Percentiles rank a stretch among this genome's conserved stretches.
phyloP scores from a whole-genome alignment of 2,797 vertebrate species.

The Lepilemur septentrionalis region DNA sequence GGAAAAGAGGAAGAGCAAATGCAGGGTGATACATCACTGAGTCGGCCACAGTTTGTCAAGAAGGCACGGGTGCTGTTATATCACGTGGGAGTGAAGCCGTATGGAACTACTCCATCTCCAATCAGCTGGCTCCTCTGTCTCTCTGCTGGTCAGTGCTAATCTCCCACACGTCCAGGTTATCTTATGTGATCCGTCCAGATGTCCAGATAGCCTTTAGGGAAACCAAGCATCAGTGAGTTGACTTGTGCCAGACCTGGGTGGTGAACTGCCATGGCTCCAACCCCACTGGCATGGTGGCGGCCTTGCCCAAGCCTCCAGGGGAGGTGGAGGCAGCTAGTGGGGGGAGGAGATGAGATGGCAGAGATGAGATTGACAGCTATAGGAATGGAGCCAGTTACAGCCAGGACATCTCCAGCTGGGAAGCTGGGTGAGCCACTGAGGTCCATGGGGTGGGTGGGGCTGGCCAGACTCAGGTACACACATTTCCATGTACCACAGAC shows the following conservation, averaged over 20 bases:
- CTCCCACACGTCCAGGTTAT: background rate
- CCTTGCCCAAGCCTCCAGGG: background rate
- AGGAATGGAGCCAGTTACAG: background rate
- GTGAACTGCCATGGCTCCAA: background rate
- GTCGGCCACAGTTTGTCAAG: background rate
- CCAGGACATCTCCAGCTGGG: background rate
- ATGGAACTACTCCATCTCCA: too few relatives aligned
- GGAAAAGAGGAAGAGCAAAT: background rate
- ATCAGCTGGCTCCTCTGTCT: too few relatives aligned
- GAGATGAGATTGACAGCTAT: background rate
- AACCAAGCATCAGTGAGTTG: background rate
- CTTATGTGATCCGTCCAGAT: rapidly evolving
- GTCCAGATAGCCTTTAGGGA: background rate
- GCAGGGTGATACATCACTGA: background rate
- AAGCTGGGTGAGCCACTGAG: background rate
- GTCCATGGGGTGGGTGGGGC: too few relatives aligned
- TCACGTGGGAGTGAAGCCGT: rapidly evolving
- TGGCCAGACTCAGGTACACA: too few relatives aligned
- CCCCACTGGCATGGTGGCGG: rapidly evolving
- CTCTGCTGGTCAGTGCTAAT: background rate
- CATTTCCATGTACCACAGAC: rapidly evolving
- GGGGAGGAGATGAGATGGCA: background rate
- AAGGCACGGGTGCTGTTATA: background rate
- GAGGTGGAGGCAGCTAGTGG: background rate
- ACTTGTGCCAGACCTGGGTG: background rate